Conservation (phyloP, 2,888 invertebrate genomes). For the Cephus runcator region DNA sequence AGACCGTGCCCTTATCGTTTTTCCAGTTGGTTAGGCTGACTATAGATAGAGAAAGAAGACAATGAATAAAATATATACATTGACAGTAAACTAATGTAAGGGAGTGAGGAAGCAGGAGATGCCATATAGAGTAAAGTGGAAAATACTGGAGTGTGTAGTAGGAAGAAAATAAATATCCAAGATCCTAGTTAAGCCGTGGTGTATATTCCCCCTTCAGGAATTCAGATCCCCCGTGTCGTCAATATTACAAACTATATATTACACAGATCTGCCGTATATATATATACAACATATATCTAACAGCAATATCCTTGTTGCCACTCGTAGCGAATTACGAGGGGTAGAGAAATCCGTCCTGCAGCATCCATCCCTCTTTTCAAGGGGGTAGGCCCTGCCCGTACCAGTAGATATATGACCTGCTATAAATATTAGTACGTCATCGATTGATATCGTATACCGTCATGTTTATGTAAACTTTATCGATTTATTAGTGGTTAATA, state of each 20-base stretch:
- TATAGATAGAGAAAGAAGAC: neutral
- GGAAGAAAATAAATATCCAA: slow-evolving; percentile 33
- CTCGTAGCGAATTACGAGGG: neutral
- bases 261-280: neutral
- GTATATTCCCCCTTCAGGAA: slow-evolving; percentile 19
- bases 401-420: slow-evolving; percentile 5
- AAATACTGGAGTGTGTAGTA: slow-evolving; percentile 1
- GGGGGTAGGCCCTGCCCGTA: neutral
- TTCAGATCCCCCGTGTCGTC: slow-evolving; percentile 26
- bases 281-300: neutral
- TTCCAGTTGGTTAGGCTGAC: neutral
- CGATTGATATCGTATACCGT: slow-evolving; percentile 19
- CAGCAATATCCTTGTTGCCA: neutral
- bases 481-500: slow-evolving; percentile 2
- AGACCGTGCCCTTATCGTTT: neutral
- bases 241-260: slow-evolving; percentile 29
- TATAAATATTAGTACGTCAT: slow-evolving; percentile 29
- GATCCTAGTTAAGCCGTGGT: slow-evolving; percentile 34
- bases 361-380: slow-evolving; percentile 5
- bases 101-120: neutral
- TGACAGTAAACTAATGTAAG: neutral
- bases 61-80: neutral
- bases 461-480: neutral
- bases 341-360: slow-evolving; percentile 4
- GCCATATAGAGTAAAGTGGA: neutral